A percentile compares a stretch with the other conserved stretches of the same genome.
Conservation (phyloP, 2,113 vertebrate species). For the Gobius niger region DNA sequence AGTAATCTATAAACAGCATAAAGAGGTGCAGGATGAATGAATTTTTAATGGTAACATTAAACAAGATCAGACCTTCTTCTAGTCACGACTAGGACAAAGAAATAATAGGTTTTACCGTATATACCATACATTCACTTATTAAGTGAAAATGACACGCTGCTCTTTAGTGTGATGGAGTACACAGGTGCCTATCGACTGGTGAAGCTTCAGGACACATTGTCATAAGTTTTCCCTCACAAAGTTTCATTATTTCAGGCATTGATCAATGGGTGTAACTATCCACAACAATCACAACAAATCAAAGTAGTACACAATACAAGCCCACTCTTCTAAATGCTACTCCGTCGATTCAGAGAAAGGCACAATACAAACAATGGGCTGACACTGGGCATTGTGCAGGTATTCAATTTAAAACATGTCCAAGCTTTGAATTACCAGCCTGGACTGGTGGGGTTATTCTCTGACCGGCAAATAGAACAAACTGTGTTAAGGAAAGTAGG, state of each 20-base stretch:
- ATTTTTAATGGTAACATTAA: conserved; percentile 25
- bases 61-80: conserved; percentile 23
- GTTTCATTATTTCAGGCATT: too few species aligned
- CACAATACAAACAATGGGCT: not conserved
- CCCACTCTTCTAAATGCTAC: not conserved
- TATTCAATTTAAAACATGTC: conserved; percentile 7
- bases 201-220: not conserved
- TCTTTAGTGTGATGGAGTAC: too few species aligned
- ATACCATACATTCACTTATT: not conserved
- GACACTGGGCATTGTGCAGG: not conserved
- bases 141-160: too few species aligned
- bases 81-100: conserved; percentile 5
- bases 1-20: conserved; percentile 27
- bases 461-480: conserved; percentile 8
- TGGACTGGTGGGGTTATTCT: not conserved
- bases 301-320: too few species aligned
- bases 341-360: not conserved
- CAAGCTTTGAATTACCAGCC: not conserved
- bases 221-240: too few species aligned
- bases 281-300: too few species aligned
- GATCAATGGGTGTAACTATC: too few species aligned
- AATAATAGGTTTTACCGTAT: conserved; percentile 1
- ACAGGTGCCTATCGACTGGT: too few species aligned
- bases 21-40: conserved; percentile 14
- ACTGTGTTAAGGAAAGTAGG: conserved; percentile 4